A percentile compares a stretch with the other conserved stretches of the same genome.
These are phyloP conservation scores for Leptocoma aspasia DNA, from an alignment of 2,113 vertebrate species.

Conservation along the genomic window DNA sequence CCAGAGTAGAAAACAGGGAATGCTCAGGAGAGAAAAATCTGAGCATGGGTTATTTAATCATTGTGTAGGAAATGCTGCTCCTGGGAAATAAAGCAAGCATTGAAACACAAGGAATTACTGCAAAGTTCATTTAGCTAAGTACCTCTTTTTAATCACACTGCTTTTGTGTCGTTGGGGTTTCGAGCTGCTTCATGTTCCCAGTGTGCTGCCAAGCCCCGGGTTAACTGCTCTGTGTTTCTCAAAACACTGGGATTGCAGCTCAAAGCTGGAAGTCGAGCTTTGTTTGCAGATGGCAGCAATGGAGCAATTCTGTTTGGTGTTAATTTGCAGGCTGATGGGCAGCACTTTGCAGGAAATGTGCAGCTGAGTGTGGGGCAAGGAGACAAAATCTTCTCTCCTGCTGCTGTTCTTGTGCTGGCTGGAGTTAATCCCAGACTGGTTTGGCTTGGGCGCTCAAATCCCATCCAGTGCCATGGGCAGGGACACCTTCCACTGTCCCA, in stretches of 20 bases:
- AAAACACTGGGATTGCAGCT: not conserved
- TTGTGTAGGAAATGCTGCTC: not conserved
- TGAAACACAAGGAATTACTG: not conserved
- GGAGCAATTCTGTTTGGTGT: not conserved
- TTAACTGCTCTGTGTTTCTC: not conserved
- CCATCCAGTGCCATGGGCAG: not conserved
- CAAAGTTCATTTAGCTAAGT: not conserved
- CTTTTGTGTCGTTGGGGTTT: not conserved
- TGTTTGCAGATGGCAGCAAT: not conserved
- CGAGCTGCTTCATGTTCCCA: not conserved
- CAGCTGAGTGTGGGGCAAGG: not conserved
- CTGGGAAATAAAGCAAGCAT: not conserved
- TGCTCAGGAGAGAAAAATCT: not conserved
- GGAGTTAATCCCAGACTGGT: not conserved
- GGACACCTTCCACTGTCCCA: not conserved
- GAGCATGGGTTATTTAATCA: not conserved
- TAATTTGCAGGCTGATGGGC: not conserved
- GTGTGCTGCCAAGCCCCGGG: not conserved
- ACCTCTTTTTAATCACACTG: not conserved
- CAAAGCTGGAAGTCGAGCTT: not conserved
- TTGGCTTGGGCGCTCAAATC: not conserved
- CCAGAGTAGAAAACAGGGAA: not conserved
- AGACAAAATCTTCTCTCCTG: not conserved
- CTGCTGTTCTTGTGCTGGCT: not conserved
- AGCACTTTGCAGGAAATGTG: not conserved